Percentiles rank a stretch among this genome's conserved stretches.
phyloP scores from a whole-genome alignment of 2,888 invertebrate genomes.

The Spialia ferax region DNA sequence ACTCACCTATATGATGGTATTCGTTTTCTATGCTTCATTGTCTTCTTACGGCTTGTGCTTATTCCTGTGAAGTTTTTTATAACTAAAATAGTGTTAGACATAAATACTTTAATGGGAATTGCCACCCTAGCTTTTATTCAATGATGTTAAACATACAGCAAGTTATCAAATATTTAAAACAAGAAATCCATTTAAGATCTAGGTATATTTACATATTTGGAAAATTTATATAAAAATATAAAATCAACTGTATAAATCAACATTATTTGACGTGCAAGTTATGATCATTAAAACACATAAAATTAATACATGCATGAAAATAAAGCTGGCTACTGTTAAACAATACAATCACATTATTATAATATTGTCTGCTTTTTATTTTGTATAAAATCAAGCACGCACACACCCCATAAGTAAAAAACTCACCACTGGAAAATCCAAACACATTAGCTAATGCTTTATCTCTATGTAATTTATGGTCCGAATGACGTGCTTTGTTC shows the following conservation, averaged over 20 bases:
- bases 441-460: conserved; percentile 68
- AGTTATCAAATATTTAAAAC: too few species aligned
- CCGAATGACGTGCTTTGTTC: conserved; percentile 10
- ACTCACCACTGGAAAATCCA: conserved; percentile 79
- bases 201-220: too few species aligned
- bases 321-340: too few species aligned
- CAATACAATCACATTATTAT: too few species aligned
- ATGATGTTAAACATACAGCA: too few species aligned
- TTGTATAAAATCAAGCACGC: neutral
- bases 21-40: conserved; percentile 16
- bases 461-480: conserved; percentile 52
- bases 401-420: conserved; percentile 9
- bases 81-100: neutral
- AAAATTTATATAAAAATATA: too few species aligned
- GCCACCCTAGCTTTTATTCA: too few species aligned
- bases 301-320: conserved; percentile 4
- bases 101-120: neutral
- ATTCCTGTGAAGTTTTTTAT: conserved; percentile 32
- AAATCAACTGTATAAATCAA: too few species aligned
- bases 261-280: neutral
- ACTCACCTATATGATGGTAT: conserved; percentile 10
- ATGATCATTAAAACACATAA: neutral
- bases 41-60: conserved; percentile 16
- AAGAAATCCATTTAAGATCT: too few species aligned
- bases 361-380: neutral